phyloP scores from a whole-genome alignment of 2,797 vertebrate species.

The Mycteria americana region DNA sequence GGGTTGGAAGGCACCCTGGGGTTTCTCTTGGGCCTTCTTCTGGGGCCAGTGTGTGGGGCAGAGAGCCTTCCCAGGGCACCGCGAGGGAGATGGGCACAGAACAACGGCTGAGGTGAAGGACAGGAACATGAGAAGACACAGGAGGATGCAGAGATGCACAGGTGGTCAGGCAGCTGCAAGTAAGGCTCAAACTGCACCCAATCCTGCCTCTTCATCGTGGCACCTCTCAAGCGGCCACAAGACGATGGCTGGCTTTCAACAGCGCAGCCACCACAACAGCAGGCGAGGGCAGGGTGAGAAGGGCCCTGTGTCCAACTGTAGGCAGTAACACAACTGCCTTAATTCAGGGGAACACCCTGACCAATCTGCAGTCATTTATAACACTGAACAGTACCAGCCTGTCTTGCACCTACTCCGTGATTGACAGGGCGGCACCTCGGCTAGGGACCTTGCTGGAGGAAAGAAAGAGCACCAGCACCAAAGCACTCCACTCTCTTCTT shows the following conservation, averaged over 20 bases:
- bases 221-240: not conserved
- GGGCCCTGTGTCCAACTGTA: no score
- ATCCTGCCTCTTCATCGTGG: not conserved
- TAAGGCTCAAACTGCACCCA: not conserved
- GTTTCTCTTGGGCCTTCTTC: not conserved
- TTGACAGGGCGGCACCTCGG: not conserved
- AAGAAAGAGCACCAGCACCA: not conserved
- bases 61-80: not conserved
- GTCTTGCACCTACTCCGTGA: not conserved
- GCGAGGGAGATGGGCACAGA: rapidly evolving
- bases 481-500: not conserved
- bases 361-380: not conserved
- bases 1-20: not conserved
- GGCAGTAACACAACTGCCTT: not conserved
- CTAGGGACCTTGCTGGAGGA: not conserved
- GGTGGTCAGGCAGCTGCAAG: not conserved
- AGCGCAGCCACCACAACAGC: not conserved
- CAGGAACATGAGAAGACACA: not conserved
- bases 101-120: not conserved
- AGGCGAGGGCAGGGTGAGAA: not conserved
- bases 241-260: not conserved
- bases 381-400: not conserved
- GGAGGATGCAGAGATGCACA: not conserved
- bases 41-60: not conserved
- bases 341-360: not conserved